Evolutionary conservation across 2,888 invertebrate species (phyloP), one percentile per base, ranked within the genome.

Genomic region (Melinaea marsaeus): DNA sequence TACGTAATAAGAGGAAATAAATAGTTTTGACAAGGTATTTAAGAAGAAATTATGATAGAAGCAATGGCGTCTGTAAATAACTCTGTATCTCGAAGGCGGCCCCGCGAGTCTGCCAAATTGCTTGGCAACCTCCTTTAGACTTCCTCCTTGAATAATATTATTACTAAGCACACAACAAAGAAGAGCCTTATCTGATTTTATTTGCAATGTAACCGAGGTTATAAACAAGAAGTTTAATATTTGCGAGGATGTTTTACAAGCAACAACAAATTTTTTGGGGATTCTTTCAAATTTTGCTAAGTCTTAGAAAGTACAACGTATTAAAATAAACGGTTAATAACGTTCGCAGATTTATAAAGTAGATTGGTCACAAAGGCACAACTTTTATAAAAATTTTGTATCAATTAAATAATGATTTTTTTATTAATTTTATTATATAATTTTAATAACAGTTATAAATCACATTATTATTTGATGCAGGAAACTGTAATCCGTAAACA

Each of bases 141-240:
- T 85, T 85, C 84, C 86, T 81, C 83, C 83, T 86, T 86, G 87
- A 87, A 87, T 86, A 87, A 86, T 83, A 85, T 84, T 86, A 86
- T 84, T 83, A 86, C 79, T 78, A 80, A 82, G 76, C 73, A 75
- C 75, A 83, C 81, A 84, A 83, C 84, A 85, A 81, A 81, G 42
- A 42, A 42, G 51, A 51, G 51, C 32, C 51, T 51, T 51, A 51
- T 51, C 51, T 51, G 51, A 51, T 51, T 51, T 51, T 51, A 51
- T 51, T 51, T 32, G 51, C 51, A 9, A 42, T 9, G 42, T 42
- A 42, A 80, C 80, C 69, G 65, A 80, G 81, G 63, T 63, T 51
- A 51, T 32, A 51, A 32, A 51, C n/a, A 51, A 32, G 51, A 32
- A 51, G 7, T 51, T 51, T 51, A 51, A 51, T 51, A 51, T 51